Evolutionary conservation across 1,140 invertebrate genomes (phyloP).

Genomic region (Drosophila equinoxialis): DNA sequence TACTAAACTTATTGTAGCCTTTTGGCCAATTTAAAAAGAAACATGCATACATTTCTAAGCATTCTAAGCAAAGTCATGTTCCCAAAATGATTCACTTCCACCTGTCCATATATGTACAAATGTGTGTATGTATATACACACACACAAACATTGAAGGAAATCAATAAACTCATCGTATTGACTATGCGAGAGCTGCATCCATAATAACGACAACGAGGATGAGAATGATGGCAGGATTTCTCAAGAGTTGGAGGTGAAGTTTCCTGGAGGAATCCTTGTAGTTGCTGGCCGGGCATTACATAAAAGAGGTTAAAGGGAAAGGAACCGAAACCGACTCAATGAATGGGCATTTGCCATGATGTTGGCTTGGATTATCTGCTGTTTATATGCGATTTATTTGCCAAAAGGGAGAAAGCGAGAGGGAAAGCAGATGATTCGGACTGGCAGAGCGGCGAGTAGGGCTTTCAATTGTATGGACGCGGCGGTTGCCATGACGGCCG

Average conservation of each 20-base stretch:
- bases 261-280: slow-evolving; percentile 34
- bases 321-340: slow-evolving; percentile 37
- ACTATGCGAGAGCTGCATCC: slow-evolving; percentile 26
- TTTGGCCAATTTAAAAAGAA: not conserved
- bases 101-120: not conserved
- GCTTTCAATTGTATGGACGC: not conserved
- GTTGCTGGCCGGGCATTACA: slow-evolving; percentile 29
- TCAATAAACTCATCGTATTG: slow-evolving; percentile 50
- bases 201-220: slow-evolving; percentile 39
- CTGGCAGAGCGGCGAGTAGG: not conserved
- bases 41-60: not conserved
- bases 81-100: not conserved
- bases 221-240: slow-evolving; percentile 11
- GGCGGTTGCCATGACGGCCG: slow-evolving; percentile 70
- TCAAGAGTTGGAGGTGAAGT: not conserved
- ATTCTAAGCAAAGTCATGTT: slow-evolving; percentile 1
- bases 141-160: slow-evolving; percentile 27
- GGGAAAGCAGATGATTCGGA: too few species aligned
- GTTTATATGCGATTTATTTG: slow-evolving; percentile 79
- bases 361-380: slow-evolving; percentile 73
- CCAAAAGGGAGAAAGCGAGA: slow-evolving; percentile 14
- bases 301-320: slow-evolving; percentile 23
- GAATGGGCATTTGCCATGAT: slow-evolving; percentile 67
- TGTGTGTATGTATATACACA: not conserved
- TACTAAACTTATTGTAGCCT: too few species aligned